Conservation (phyloP, 2,888 invertebrate species). For the Nowickia ferox region DNA sequence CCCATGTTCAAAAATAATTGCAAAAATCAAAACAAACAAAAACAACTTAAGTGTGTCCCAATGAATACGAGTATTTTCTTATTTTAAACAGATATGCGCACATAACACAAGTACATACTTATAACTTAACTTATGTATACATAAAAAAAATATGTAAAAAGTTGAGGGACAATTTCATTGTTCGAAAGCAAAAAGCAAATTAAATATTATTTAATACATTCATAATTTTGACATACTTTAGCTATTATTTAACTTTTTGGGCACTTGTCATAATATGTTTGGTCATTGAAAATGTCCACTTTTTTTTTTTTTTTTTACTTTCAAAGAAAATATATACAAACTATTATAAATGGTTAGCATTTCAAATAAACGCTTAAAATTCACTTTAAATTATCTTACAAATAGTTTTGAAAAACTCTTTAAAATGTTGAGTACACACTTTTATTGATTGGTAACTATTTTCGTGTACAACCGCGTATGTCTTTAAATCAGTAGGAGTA, state of each 20-base stretch:
- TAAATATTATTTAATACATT: not conserved
- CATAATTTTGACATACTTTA: conserved; percentile 7
- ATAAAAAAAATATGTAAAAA: not conserved
- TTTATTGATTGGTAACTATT: too few relatives aligned
- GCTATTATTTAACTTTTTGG: not conserved
- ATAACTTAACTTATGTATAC: too few relatives aligned
- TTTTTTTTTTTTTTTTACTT: not conserved
- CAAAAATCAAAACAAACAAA: not conserved
- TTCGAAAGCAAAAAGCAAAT: not conserved
- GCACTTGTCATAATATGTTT: not conserved
- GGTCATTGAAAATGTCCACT: not conserved
- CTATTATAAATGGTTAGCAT: too few relatives aligned
- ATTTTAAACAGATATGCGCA: too few relatives aligned
- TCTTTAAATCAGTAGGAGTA: too few relatives aligned
- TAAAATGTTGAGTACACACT: too few relatives aligned
- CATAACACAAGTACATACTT: not conserved
- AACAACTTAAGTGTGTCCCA: not conserved
- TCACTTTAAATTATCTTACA: too few relatives aligned
- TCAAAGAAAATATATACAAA: too few relatives aligned
- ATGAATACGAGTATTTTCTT: not conserved
- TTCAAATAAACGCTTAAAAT: too few relatives aligned
- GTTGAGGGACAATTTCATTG: not conserved
- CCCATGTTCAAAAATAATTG: not conserved
- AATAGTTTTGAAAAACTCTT: too few relatives aligned
- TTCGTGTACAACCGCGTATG: too few relatives aligned